Percentiles rank a stretch among this genome's conserved stretches.
phyloP scores from a whole-genome alignment of 2,113 vertebrate genomes.

The Mastomys coucha region DNA sequence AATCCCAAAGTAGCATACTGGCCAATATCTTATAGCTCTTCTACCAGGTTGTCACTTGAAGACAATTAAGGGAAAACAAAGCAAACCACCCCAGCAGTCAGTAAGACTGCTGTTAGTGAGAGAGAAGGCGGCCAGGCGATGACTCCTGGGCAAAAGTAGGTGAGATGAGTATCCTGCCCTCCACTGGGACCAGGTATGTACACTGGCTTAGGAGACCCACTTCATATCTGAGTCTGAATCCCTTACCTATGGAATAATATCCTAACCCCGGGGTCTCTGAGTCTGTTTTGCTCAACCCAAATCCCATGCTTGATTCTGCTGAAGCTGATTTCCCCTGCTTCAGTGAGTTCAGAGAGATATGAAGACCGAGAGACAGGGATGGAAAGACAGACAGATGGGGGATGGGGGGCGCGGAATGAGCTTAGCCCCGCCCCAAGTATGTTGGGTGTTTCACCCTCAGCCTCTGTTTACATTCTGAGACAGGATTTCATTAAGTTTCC shows the following conservation, averaged over 20 bases:
- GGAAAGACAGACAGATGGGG: neutral
- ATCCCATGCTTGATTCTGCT: neutral
- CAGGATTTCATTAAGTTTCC: neutral
- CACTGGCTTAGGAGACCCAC: neutral
- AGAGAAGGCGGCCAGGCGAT: neutral
- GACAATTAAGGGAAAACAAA: slow-evolving; percentile 3
- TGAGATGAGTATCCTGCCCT: neutral
- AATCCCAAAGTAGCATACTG: neutral
- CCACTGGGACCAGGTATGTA: neutral
- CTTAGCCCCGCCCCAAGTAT: neutral
- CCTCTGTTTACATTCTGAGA: neutral
- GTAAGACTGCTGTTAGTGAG: neutral
- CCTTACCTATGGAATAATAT: neutral
- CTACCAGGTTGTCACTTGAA: neutral
- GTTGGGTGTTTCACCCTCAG: neutral
- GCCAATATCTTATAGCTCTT: neutral
- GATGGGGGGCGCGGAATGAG: too few relatives aligned
- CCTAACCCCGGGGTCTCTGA: neutral
- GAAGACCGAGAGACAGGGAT: rapidly evolving
- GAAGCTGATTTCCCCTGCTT: neutral
- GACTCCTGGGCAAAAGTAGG: neutral
- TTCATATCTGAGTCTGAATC: neutral
- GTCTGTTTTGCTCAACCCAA: neutral
- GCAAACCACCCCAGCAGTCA: neutral
- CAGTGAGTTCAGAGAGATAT: neutral